A percentile compares a stretch with the other conserved stretches of the same genome.
These are phyloP conservation scores for Amniataba percoides DNA, from an alignment of 2,797 vertebrate genomes.

Conservation along the genomic window DNA sequence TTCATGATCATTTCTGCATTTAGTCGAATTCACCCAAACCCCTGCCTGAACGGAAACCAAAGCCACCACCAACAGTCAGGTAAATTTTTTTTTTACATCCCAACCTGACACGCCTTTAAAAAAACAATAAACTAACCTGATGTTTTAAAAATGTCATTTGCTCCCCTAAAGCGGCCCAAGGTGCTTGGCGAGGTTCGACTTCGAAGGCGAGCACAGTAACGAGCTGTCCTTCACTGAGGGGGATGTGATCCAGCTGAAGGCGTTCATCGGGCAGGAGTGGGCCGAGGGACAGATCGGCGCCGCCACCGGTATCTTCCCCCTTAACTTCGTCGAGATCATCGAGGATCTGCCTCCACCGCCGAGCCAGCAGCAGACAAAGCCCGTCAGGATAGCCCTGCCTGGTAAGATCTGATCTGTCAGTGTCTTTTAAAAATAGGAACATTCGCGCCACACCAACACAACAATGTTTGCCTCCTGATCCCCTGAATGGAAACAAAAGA, in stretches of 20 bases:
- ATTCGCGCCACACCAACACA: not conserved
- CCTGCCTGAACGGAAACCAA: slow-evolving; percentile 60
- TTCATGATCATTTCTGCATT: slow-evolving; percentile 1
- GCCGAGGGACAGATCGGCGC: slow-evolving; percentile 88
- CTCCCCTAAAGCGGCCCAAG: slow-evolving; percentile 87
- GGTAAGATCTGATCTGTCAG: slow-evolving; percentile 67
- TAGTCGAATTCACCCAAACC: slow-evolving; percentile 71
- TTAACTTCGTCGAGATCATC: slow-evolving; percentile 93
- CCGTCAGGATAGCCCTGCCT: slow-evolving; percentile 65
- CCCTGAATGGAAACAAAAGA: not conserved
- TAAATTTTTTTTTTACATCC: slow-evolving; percentile 35
- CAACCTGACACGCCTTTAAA: not conserved
- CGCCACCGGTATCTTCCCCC: slow-evolving; percentile 90
- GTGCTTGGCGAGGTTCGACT: slow-evolving; percentile 93
- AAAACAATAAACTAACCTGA: not conserved
- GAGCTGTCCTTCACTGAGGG: slow-evolving; percentile 95
- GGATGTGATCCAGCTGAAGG: slow-evolving; percentile 91
- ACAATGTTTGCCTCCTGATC: slow-evolving; percentile 2
- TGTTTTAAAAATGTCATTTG: slow-evolving; percentile 2
- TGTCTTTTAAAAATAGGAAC: not conserved
- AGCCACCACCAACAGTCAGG: slow-evolving; percentile 69
- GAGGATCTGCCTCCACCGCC: slow-evolving; percentile 87
- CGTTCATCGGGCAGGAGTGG: slow-evolving; percentile 93
- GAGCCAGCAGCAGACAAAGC: slow-evolving; percentile 65
- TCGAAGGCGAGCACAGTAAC: slow-evolving; percentile 90